Percentiles rank a stretch among this genome's conserved stretches.
These are phyloP conservation scores for Andrena bucephala DNA, from an alignment of 2,888 invertebrate species.

Conservation along the genomic window DNA sequence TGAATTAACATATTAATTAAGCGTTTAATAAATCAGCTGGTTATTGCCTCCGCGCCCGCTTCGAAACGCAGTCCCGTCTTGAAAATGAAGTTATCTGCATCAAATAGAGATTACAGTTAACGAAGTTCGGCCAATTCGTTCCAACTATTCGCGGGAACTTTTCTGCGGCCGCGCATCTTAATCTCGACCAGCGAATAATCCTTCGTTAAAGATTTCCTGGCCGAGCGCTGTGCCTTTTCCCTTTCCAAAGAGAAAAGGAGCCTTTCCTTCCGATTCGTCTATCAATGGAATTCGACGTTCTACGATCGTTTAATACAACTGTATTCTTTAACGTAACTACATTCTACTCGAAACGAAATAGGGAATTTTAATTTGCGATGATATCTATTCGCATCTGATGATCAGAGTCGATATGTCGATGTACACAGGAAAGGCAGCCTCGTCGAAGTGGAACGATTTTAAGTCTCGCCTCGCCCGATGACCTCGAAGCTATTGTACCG, in stretches of 20 bases:
- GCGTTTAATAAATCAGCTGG: constrained; percentile 77
- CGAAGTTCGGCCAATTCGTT: constrained; percentile 71
- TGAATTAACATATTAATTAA: constrained; percentile 78
- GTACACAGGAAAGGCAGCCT: constrained; percentile 30
- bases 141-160: constrained; percentile 73
- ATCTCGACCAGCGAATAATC: constrained; percentile 69
- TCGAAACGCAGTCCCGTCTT: constrained; percentile 45
- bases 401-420: not conserved
- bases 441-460: constrained; percentile 68
- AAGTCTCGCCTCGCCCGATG: constrained; percentile 59
- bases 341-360: not conserved
- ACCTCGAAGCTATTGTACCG: constrained; percentile 74
- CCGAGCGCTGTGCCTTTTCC: not conserved
- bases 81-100: constrained; percentile 81
- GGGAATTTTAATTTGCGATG: not conserved
- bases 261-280: not conserved
- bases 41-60: constrained; percentile 67
- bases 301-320: not conserved
- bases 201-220: constrained; percentile 73
- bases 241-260: not conserved
- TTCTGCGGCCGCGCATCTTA: constrained; percentile 74
- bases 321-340: not conserved
- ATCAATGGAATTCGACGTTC: not conserved
- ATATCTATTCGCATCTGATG: not conserved
- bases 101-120: constrained; percentile 80